Conservation (phyloP, 2,113 vertebrate species). For the Apaloderma vittatum region DNA sequence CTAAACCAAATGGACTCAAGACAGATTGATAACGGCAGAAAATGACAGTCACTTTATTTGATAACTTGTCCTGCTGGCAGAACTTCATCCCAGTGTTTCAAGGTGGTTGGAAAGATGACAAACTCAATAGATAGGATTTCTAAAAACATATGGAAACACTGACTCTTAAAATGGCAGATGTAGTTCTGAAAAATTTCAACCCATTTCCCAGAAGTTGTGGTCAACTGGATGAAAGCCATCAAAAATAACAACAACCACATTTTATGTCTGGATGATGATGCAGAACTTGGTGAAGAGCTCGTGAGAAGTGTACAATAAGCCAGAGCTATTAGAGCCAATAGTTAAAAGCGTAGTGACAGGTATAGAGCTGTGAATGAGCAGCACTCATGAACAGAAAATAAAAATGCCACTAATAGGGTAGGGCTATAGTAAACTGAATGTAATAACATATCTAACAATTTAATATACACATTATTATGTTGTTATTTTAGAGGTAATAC, state of each 20-base stretch:
- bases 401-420: neutral
- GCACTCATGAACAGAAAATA: neutral
- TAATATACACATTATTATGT: neutral
- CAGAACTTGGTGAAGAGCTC: neutral
- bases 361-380: neutral
- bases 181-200: neutral
- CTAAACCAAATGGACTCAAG: neutral
- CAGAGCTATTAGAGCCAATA: neutral
- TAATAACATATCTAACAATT: neutral
- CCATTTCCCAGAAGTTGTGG: neutral
- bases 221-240: neutral
- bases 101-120: neutral
- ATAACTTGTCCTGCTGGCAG: neutral
- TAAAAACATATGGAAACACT: neutral
- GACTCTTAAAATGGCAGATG: neutral
- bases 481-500: neutral
- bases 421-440: neutral
- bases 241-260: fast-evolving
- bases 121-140: neutral
- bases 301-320: neutral
- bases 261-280: neutral
- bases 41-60: neutral
- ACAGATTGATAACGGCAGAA: neutral
- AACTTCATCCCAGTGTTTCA: neutral
- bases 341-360: neutral